Evolutionary conservation across 2,113 vertebrate genomes (phyloP).

Genomic region (Glaucidium brasilianum): DNA sequence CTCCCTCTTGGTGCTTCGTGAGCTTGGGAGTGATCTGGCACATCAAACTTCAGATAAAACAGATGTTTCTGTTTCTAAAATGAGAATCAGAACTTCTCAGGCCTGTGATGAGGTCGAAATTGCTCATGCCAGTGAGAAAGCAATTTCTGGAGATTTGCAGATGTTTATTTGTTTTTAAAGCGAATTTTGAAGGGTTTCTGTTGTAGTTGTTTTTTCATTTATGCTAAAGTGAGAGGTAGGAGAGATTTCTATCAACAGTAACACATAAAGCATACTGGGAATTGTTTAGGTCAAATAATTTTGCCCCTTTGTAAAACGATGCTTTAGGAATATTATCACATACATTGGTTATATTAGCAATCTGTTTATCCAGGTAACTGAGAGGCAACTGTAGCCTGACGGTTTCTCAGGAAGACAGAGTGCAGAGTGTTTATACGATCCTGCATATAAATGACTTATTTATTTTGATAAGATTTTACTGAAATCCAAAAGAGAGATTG

Average conservation of each 20-base stretch:
- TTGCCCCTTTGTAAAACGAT: neutral
- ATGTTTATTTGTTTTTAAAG: neutral
- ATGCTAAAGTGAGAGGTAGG: neutral
- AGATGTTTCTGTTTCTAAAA: neutral
- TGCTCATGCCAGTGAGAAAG: neutral
- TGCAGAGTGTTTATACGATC: neutral
- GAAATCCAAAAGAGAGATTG: conserved; percentile 25
- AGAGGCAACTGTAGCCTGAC: neutral
- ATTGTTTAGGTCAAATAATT: conserved; percentile 44
- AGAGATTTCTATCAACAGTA: conserved; percentile 9
- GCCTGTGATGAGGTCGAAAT: neutral
- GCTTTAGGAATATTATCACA: conserved; percentile 45
- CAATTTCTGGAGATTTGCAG: neutral
- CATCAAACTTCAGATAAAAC: neutral
- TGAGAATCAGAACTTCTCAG: neutral
- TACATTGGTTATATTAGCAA: conserved; percentile 31
- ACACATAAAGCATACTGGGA: neutral
- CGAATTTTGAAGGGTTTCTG: neutral
- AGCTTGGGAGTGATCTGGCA: neutral
- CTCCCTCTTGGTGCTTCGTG: neutral
- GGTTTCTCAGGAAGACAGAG: conserved; percentile 2
- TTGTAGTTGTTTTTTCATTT: conserved; percentile 15
- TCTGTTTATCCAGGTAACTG: conserved; percentile 33
- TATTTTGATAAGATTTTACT: conserved; percentile 46
- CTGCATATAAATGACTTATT: conserved; percentile 61